Conservation (phyloP, 2,888 invertebrate species). For the Synanthedon vespiformis region DNA sequence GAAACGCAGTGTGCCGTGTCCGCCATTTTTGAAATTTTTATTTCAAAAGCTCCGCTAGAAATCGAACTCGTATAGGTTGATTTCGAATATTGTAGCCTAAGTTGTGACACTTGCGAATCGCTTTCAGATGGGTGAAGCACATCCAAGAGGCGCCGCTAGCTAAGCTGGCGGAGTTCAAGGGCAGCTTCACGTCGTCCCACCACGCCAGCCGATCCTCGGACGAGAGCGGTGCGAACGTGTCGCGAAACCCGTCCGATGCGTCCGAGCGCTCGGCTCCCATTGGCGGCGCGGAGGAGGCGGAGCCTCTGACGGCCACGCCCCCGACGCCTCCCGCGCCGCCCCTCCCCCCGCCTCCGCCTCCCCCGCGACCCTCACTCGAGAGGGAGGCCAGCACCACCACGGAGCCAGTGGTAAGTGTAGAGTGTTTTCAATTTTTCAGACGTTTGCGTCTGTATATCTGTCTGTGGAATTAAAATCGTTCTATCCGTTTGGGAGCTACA, state of each 20-base stretch:
- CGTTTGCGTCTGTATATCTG: too few relatives aligned
- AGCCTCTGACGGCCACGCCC: constrained; percentile 12
- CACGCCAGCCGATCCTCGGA: constrained; percentile 35
- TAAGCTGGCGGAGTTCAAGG: constrained; percentile 42
- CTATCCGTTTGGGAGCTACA: too few relatives aligned
- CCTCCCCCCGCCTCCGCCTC: background rate
- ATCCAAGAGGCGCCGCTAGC: constrained; percentile 55
- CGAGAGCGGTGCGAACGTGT: constrained; percentile 53
- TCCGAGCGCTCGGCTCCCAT: constrained; percentile 33
- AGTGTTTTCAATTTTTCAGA: too few relatives aligned
- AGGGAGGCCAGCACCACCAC: background rate
- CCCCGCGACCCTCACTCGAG: background rate
- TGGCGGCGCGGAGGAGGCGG: background rate
- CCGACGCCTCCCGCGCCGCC: constrained; percentile 6
- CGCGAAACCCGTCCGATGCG: constrained; percentile 58
- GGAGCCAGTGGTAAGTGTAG: too few relatives aligned
- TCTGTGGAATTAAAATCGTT: too few relatives aligned
- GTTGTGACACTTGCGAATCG: too few relatives aligned
- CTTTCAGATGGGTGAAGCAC: constrained; percentile 51
- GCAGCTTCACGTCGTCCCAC: constrained; percentile 32
- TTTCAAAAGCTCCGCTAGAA: too few relatives aligned
- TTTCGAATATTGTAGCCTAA: too few relatives aligned
- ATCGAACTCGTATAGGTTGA: too few relatives aligned
- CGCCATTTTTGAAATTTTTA: too few relatives aligned
- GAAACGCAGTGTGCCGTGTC: too few relatives aligned